These are phyloP conservation scores for Felis catus DNA, from an alignment of 2,113 vertebrate genomes.

Conservation along the genomic window F.catus_Fca126_mat1.0 CM031422.1:49855001-49855500, in stretches of 20 bases:
- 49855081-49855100: not conserved
- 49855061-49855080: not conserved
- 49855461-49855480: not conserved
- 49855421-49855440: not conserved
- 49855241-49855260: no score
- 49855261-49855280: no score
- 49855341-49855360: not conserved
- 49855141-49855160: no score
- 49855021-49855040: not conserved
- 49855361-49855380: not conserved
- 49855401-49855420: not conserved
- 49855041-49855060: not conserved
- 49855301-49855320: no score
- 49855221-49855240: no score
- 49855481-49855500: not conserved
- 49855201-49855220: no score
- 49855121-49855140: no score
- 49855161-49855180: no score
- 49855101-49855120: no score
- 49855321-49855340: not conserved
- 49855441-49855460: not conserved
- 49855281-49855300: no score
- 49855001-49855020: not conserved
- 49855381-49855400: not conserved
- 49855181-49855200: no score